A percentile compares a stretch with the other conserved stretches of the same genome.
Conservation (phyloP, 2,113 vertebrate genomes). For the Aramus guarauna region DNA sequence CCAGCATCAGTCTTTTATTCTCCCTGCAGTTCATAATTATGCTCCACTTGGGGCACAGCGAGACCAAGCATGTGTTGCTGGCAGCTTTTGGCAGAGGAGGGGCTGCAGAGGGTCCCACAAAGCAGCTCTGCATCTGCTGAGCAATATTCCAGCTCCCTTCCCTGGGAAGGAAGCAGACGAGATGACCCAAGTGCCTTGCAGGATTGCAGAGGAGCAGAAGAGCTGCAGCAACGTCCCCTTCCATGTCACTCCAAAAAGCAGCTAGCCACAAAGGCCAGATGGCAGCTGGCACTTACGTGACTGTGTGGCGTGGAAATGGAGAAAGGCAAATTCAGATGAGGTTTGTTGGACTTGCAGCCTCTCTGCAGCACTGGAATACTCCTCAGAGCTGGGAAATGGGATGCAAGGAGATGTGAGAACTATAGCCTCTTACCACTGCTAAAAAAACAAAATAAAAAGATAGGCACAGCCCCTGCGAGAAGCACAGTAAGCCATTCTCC, state of each 20-base stretch:
- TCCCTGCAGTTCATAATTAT: not conserved
- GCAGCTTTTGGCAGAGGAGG: not conserved
- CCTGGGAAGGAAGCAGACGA: not conserved
- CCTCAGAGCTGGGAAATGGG: not conserved
- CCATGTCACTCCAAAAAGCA: no score
- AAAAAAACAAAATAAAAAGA: not conserved
- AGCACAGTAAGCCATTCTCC: not conserved
- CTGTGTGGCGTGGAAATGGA: rapidly evolving
- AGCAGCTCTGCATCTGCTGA: not conserved
- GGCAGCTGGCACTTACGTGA: rapidly evolving
- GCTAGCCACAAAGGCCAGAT: not conserved
- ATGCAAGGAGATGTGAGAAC: not conserved
- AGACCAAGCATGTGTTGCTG: rapidly evolving
- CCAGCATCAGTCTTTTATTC: not conserved
- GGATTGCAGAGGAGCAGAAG: not conserved
- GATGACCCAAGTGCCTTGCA: no score
- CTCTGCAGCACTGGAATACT: not conserved
- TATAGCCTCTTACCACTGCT: not conserved
- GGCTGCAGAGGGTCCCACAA: not conserved
- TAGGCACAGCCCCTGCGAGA: not conserved
- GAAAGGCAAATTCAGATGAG: rapidly evolving
- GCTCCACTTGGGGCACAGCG: not conserved
- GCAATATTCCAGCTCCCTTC: not conserved
- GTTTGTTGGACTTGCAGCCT: not conserved
- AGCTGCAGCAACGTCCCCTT: not conserved